phyloP scores from a whole-genome alignment of 2,888 invertebrate species.

The Terebella lapidaria region DNA sequence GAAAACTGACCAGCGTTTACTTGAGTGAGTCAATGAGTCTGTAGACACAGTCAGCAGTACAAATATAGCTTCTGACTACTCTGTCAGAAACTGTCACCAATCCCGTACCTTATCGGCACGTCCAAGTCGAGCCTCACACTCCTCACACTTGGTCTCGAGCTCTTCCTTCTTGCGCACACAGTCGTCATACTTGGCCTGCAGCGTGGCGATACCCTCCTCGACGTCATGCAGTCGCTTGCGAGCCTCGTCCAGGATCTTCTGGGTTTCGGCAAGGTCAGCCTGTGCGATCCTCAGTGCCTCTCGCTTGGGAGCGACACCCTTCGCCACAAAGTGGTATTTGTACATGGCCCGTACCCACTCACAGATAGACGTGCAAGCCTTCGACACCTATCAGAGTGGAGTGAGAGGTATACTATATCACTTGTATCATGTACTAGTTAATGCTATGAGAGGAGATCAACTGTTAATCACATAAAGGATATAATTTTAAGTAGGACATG shows the following conservation, averaged over 20 bases:
- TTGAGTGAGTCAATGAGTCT: too few relatives aligned
- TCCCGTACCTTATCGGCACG: constrained; percentile 55
- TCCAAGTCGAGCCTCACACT: constrained; percentile 50
- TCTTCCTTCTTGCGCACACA: constrained; percentile 53
- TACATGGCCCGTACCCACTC: constrained; percentile 66
- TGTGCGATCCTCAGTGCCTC: constrained; percentile 48
- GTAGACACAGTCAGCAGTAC: too few relatives aligned
- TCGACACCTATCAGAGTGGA: constrained; percentile 61
- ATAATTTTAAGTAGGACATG: too few relatives aligned
- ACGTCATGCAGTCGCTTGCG: constrained; percentile 48
- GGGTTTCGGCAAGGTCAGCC: constrained; percentile 49
- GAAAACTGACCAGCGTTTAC: too few relatives aligned
- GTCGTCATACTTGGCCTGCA: constrained; percentile 52
- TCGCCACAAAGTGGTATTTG: constrained; percentile 54
- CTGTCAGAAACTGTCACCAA: too few relatives aligned
- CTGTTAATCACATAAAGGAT: too few relatives aligned
- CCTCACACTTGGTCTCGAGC: constrained; percentile 49
- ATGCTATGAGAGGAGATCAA: too few relatives aligned
- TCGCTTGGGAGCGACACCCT: constrained; percentile 51
- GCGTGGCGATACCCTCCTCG: constrained; percentile 49
- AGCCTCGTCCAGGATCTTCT: constrained; percentile 46
- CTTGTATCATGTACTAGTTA: too few relatives aligned
- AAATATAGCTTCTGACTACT: too few relatives aligned
- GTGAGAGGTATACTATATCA: too few relatives aligned
- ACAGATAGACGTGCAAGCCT: constrained; percentile 75